Conservation (phyloP, 2,888 invertebrate species). For the Aspidiotus destructor region DNA sequence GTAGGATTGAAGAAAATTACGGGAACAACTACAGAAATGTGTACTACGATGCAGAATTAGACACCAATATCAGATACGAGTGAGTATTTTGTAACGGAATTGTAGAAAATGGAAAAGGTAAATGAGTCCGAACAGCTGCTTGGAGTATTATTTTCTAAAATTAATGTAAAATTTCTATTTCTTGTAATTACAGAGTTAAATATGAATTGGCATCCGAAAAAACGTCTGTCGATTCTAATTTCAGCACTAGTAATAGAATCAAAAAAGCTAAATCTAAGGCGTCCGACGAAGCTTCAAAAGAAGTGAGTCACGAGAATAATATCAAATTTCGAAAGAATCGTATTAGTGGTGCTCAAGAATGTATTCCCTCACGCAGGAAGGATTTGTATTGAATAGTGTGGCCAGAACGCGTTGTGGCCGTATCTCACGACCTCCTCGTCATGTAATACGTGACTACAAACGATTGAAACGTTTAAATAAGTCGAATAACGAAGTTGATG, state of each 20-base stretch:
- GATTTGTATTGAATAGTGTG: slow-evolving; percentile 17
- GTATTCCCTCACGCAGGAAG: slow-evolving; percentile 5
- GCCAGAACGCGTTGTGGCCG: slow-evolving; percentile 47
- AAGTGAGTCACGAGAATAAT: too few species aligned
- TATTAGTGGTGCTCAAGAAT: background rate
- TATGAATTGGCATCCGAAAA: slow-evolving; percentile 12
- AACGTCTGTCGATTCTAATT: slow-evolving; percentile 5
- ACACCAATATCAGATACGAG: slow-evolving; percentile 27
- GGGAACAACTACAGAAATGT: slow-evolving; percentile 19
- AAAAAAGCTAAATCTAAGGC: background rate
- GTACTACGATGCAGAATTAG: slow-evolving; percentile 22
- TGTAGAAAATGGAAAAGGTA: background rate
- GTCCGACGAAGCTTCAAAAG: too few species aligned
- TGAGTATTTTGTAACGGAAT: slow-evolving; percentile 10
- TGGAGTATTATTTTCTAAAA: background rate
- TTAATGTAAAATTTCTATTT: background rate
- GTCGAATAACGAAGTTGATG: slow-evolving; percentile 16
- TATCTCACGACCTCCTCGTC: slow-evolving; percentile 51
- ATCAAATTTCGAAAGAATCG: background rate
- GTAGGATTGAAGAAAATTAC: background rate
- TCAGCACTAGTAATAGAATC: background rate
- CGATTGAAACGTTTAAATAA: slow-evolving; percentile 11
- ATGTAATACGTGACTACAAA: slow-evolving; percentile 51
- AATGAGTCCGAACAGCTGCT: background rate
- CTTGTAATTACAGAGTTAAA: slow-evolving; percentile 6